Conservation (phyloP, 2,113 vertebrate species). For the Triplophysa dalaica region DNA sequence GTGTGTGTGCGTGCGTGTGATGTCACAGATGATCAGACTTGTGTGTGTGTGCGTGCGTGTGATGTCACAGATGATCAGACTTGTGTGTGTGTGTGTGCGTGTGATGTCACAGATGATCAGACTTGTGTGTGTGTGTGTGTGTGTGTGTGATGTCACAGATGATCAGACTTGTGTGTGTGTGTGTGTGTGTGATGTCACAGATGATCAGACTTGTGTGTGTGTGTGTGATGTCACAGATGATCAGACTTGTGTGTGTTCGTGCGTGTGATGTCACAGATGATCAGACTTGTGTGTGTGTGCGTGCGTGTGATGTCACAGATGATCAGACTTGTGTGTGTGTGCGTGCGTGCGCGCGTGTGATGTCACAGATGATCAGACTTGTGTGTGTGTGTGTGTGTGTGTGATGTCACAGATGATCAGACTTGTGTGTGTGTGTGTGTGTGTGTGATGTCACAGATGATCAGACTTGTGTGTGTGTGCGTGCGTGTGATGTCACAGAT, state of each 20-base stretch:
- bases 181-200: not conserved
- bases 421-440: no score
- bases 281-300: no score
- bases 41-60: not conserved
- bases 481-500: no score
- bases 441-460: no score
- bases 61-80: not conserved
- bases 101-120: not conserved
- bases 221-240: not conserved
- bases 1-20: not conserved
- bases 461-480: no score
- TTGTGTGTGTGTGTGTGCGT: not conserved
- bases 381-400: no score
- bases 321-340: no score
- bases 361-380: no score
- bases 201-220: not conserved
- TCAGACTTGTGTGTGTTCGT: not conserved
- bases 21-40: conserved; percentile 8
- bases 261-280: no score
- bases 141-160: not conserved
- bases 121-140: not conserved
- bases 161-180: conserved; percentile 1
- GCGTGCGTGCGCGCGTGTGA: no score
- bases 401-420: no score
- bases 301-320: no score